These are phyloP conservation scores for Synanthedon andrenaeformis DNA, from an alignment of 2,888 invertebrate genomes.

Conservation along the genomic window DNA sequence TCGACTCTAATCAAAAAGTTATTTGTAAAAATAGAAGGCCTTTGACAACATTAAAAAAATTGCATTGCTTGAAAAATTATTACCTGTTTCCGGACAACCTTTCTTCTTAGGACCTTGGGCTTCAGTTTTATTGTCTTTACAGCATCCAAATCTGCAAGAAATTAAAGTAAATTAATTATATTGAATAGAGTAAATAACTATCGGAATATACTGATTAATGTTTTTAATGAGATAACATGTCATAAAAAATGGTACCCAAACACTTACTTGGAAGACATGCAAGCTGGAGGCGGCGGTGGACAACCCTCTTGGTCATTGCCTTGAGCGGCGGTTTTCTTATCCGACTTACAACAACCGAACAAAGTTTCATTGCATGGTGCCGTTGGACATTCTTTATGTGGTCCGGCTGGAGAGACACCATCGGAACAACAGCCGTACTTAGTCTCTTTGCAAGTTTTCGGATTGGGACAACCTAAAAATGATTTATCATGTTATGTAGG, in stretches of 20 bases:
- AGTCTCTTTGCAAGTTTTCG: slow-evolving; percentile 81
- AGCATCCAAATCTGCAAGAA: slow-evolving; percentile 74
- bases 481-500: background rate
- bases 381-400: slow-evolving; percentile 80
- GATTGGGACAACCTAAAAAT: slow-evolving; percentile 73
- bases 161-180: background rate
- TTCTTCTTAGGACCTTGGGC: slow-evolving; percentile 74
- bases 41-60: no score
- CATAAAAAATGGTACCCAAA: background rate
- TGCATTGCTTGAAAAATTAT: no score
- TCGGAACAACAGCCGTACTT: slow-evolving; percentile 86
- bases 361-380: slow-evolving; percentile 80
- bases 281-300: slow-evolving; percentile 73
- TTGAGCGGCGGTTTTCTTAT: slow-evolving; percentile 79
- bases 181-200: background rate
- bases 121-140: slow-evolving; percentile 74
- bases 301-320: slow-evolving; percentile 90
- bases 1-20: no score
- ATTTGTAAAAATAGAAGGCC: no score
- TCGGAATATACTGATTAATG: no score
- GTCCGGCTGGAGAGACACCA: slow-evolving; percentile 83
- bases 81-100: slow-evolving; percentile 58
- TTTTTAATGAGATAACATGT: no score
- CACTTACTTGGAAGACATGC: slow-evolving; percentile 66
- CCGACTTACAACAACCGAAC: slow-evolving; percentile 86